These are phyloP conservation scores for Chelon auratus DNA, from an alignment of 2,797 vertebrate species.

Conservation along the genomic window DNA sequence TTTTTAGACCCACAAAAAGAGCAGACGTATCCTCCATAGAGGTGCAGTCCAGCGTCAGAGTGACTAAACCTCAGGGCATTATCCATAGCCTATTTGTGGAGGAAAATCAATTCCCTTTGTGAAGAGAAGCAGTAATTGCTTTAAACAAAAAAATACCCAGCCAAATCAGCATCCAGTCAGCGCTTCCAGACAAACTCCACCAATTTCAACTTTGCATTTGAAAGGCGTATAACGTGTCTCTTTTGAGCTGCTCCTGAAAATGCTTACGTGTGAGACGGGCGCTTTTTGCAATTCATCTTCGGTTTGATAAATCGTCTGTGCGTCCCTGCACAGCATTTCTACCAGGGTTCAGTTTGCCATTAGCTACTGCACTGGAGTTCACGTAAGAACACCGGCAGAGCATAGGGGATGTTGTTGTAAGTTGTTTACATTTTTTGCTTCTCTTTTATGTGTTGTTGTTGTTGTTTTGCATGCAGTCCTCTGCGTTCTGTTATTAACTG, in stretches of 20 bases:
- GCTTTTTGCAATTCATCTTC: conserved; percentile 28
- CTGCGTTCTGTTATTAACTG: conserved; percentile 18
- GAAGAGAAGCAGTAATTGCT: conserved; percentile 53
- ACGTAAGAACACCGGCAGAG: not conserved
- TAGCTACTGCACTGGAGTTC: conserved; percentile 21
- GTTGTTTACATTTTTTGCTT: not conserved
- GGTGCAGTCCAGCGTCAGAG: conserved; percentile 43
- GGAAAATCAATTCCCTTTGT: conserved; percentile 73
- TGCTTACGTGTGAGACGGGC: not conserved
- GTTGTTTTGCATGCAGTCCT: not conserved
- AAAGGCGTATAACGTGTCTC: conserved; percentile 11
- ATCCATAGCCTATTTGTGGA: conserved; percentile 70
- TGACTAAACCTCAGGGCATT: conserved; percentile 67
- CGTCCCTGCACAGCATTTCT: conserved; percentile 18
- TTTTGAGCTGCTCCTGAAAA: conserved; percentile 31
- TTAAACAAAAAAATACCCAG: conserved; percentile 46
- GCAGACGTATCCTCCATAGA: conserved; percentile 36
- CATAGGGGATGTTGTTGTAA: not conserved
- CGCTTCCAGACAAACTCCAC: conserved; percentile 16
- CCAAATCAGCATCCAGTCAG: conserved; percentile 47
- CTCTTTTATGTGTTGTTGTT: conserved; percentile 11
- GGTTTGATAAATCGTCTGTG: conserved; percentile 52
- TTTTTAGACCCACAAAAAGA: conserved; percentile 24
- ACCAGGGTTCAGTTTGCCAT: conserved; percentile 22
- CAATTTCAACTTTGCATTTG: conserved; percentile 42